Conservation (phyloP, 2,113 vertebrate genomes). For the Clupea harengus region DNA sequence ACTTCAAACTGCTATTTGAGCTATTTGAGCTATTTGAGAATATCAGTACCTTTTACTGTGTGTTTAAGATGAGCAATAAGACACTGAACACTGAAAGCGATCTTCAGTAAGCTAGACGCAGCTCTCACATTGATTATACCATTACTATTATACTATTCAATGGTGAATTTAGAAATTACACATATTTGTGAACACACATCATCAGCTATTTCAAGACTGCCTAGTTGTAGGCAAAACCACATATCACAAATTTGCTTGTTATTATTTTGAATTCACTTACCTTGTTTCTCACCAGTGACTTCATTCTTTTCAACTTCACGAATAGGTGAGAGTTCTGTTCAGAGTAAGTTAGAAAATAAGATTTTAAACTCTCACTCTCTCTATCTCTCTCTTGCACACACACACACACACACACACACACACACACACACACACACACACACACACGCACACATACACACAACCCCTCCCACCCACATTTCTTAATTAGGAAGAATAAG, state of each 20-base stretch:
- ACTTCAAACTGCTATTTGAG: no score
- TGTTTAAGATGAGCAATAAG: no score
- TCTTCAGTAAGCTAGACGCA: no score
- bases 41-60: no score
- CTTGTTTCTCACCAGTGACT: constrained; percentile 28
- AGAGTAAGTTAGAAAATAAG: constrained; percentile 9
- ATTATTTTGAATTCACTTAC: not conserved
- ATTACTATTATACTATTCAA: not conserved
- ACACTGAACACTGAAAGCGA: no score
- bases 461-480: not conserved
- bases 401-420: not conserved
- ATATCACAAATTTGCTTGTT: no score
- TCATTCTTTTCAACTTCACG: constrained; percentile 43
- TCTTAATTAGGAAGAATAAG: not conserved
- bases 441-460: not conserved
- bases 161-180: not conserved
- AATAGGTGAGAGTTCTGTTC: constrained; percentile 61
- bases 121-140: no score
- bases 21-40: no score
- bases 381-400: not conserved
- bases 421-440: constrained; percentile 4
- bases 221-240: no score
- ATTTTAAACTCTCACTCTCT: not conserved
- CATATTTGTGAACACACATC: no score
- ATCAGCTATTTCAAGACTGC: no score